These are phyloP conservation scores for Spinus pinus DNA, from an alignment of 2,797 vertebrate genomes.

Conservation along the genomic window DNA sequence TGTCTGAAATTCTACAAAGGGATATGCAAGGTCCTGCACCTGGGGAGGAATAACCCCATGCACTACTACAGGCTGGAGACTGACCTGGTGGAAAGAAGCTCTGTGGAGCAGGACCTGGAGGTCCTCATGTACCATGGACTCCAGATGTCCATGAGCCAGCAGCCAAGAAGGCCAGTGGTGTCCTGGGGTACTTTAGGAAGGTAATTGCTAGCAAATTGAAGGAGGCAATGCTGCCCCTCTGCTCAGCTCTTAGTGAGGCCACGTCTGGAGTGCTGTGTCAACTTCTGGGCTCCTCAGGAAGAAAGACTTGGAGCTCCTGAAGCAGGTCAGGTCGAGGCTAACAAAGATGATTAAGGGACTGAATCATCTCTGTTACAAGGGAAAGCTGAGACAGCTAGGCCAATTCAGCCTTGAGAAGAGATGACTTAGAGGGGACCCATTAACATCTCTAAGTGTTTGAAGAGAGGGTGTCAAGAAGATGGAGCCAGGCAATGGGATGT, in stretches of 20 bases:
- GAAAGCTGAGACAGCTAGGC: neutral
- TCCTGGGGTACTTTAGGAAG: neutral
- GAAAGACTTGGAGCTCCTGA: neutral
- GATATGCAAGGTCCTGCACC: too few relatives aligned
- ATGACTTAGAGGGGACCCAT: neutral
- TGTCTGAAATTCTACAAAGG: neutral
- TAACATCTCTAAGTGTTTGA: neutral
- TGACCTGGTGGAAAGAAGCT: neutral
- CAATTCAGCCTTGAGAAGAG: neutral
- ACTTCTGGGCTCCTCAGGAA: neutral
- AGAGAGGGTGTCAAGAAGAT: neutral
- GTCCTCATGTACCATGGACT: neutral
- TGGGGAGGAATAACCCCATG: neutral
- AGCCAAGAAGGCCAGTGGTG: too few relatives aligned
- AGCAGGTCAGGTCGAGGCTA: accelerated
- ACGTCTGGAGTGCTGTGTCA: neutral
- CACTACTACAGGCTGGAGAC: too few relatives aligned
- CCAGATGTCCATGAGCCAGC: neutral
- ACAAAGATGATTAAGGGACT: neutral
- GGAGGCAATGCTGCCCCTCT: neutral
- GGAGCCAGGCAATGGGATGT: accelerated
- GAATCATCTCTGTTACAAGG: neutral
- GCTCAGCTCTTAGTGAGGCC: neutral
- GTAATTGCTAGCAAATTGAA: neutral
- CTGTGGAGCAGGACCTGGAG: neutral